A percentile compares a stretch with the other conserved stretches of the same genome.
Conservation (phyloP, 2,888 invertebrate species). For the Uropetala carovei region DNA sequence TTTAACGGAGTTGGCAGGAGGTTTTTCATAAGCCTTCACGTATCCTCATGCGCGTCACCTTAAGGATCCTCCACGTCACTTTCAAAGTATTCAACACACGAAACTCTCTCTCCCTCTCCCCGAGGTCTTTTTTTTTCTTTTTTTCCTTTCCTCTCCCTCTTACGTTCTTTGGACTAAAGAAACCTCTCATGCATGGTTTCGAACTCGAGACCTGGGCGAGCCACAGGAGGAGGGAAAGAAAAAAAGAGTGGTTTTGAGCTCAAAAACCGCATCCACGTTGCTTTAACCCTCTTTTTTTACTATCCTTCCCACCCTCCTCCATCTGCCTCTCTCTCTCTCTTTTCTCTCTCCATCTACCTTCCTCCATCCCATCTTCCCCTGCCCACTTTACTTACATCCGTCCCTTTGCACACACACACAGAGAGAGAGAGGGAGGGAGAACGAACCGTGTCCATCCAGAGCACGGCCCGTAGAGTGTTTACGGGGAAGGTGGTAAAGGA, state of each 20-base stretch:
- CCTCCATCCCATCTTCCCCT: not conserved
- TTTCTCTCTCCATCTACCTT: not conserved
- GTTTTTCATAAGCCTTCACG: conserved; percentile 58
- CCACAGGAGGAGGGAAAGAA: not conserved
- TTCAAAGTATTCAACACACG: conserved; percentile 52
- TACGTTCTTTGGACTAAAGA: not conserved
- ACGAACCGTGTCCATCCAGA: not conserved
- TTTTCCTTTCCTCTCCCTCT: not conserved
- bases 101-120: conserved; percentile 3
- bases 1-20: conserved; percentile 9
- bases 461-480: not conserved
- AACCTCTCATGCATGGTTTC: conserved; percentile 33
- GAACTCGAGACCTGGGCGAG: conserved; percentile 2
- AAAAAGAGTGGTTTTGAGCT: not conserved
- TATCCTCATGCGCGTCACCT: conserved; percentile 54
- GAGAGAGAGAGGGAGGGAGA: no score
- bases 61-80: conserved; percentile 62
- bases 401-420: not conserved
- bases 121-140: not conserved
- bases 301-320: not conserved
- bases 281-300: not conserved
- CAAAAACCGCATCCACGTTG: conserved; percentile 2
- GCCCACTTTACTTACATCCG: not conserved
- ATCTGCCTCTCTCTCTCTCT: not conserved
- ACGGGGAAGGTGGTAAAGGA: not conserved